Evolutionary conservation across 2,797 vertebrate species (phyloP), one percentile per base, ranked within the genome.

Genomic region (Euthynnus affinis): DNA sequence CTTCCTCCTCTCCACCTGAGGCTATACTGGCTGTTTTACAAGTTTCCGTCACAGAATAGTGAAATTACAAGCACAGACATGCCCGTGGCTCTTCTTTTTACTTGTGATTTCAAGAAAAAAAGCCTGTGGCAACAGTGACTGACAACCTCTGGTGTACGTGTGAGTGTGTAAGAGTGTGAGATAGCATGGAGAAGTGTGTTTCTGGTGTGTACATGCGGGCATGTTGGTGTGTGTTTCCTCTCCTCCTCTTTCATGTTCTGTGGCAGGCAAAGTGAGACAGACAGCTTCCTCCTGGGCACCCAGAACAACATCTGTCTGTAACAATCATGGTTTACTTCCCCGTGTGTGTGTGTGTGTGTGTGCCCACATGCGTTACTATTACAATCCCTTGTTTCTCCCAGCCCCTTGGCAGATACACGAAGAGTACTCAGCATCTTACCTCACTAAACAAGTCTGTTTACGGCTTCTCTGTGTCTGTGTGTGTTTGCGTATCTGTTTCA

Each of bases 271-370:
- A 90, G 79, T 76, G 74, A 88, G 71, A 81, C 78, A 83, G 88
- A 82, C 87, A 83, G 63, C 74, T 83, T 85, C 85, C 90, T 88
- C 81, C 81, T 89, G 87, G 85, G 88, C 84, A 83, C 65, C 57
- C 58, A 64, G 60, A 88, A 86, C 74, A 91, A 84, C 87, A 89
- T 89, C 86, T 87, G 91, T 88, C 92, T 87, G 82, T 85, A 82
- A 87, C 80, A 87, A 87, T 91, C 84, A 86, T 37, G 17, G 49
- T 81, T 83, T 84, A 73, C 71, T 57, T 57, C 61, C 58, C 12
- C 5, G 63, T 66, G 67, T 49, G 49, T 74, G 51, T 62, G 25
- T 52, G 53, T 55, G 51, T 64, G 25, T 49, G 64, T 56, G 59
- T 51, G 55, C 15, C 20, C 9, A 74, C 49, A 29, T 68, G 23